Conservation (phyloP, 2,113 vertebrate species). For the Diadophis punctatus region DNA sequence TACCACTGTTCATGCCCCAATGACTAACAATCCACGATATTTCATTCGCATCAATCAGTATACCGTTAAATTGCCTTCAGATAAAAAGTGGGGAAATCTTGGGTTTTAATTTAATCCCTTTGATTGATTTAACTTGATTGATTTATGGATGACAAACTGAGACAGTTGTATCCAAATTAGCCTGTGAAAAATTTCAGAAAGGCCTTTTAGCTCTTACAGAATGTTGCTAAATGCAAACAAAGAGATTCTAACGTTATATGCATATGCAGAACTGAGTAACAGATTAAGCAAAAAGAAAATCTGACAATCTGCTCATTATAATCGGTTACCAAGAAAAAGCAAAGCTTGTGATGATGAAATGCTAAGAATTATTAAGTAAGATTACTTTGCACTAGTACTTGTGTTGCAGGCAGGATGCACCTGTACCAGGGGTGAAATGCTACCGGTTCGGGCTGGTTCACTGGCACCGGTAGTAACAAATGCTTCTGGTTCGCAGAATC, state of each 20-base stretch:
- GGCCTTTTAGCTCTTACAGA: not conserved
- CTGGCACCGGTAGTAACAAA: no score
- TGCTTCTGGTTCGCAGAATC: no score
- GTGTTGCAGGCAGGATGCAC: not conserved
- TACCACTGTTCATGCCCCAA: not conserved
- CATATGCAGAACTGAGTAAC: not conserved
- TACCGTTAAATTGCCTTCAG: slow-evolving; percentile 2
- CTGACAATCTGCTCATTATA: not conserved
- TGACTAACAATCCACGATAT: not conserved
- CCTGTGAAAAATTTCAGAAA: slow-evolving; percentile 1
- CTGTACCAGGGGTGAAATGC: no score
- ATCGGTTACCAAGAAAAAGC: not conserved
- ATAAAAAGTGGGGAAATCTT: slow-evolving; percentile 1
- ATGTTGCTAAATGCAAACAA: slow-evolving; percentile 7
- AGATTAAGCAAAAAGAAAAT: not conserved
- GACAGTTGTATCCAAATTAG: slow-evolving; percentile 11
- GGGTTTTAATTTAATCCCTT: slow-evolving; percentile 20
- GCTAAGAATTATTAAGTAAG: not conserved
- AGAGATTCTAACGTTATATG: not conserved
- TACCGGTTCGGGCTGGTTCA: no score
- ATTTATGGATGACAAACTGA: slow-evolving; percentile 14
- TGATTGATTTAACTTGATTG: slow-evolving; percentile 4
- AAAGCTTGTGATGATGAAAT: not conserved
- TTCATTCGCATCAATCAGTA: not conserved
- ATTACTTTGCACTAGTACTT: not conserved